Conservation (phyloP, 2,113 vertebrate species). For the Epinephelus cyanopodus region DNA sequence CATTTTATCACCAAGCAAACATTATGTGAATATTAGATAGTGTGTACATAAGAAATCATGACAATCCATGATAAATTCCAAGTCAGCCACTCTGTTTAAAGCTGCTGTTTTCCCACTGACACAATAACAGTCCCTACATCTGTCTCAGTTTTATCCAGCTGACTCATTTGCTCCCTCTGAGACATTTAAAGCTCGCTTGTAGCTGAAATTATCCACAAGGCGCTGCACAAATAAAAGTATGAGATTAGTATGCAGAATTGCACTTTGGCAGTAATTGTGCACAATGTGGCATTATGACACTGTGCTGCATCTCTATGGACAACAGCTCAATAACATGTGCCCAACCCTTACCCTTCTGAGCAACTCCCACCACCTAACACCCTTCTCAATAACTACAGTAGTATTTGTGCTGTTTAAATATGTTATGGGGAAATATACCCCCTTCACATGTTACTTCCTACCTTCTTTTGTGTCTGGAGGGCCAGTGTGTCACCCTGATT, state of each 20-base stretch:
- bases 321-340: background rate
- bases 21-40: background rate
- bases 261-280: background rate
- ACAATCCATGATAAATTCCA: slow-evolving; percentile 28
- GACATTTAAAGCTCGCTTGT: slow-evolving; percentile 44
- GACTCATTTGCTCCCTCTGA: slow-evolving; percentile 49
- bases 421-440: background rate
- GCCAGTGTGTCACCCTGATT: slow-evolving; percentile 22
- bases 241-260: slow-evolving; percentile 3
- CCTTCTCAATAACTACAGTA: background rate
- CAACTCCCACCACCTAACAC: background rate
- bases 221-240: slow-evolving; percentile 21
- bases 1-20: background rate
- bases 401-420: background rate
- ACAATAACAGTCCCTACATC: slow-evolving; percentile 35
- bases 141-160: slow-evolving; percentile 55
- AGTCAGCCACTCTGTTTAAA: slow-evolving; percentile 18
- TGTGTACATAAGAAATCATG: background rate
- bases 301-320: background rate
- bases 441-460: slow-evolving; percentile 1
- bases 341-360: background rate
- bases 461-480: slow-evolving; percentile 15
- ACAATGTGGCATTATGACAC: background rate
- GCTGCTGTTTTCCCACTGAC: slow-evolving; percentile 29
- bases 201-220: slow-evolving; percentile 36